Conservation (phyloP, 2,888 invertebrate species). For the Drosophila phalerata region DNA sequence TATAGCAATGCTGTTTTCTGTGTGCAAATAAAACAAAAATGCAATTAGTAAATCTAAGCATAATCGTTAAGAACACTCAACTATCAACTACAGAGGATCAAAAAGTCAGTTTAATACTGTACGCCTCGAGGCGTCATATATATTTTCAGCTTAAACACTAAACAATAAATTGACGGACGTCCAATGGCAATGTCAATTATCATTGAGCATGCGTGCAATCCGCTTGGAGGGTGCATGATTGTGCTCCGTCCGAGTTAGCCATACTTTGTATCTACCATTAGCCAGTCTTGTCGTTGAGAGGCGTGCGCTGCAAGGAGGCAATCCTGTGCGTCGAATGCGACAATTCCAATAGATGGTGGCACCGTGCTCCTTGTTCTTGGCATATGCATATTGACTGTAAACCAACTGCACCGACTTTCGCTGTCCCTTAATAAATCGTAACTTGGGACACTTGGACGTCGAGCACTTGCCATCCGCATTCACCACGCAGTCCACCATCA, state of each 20-base stretch:
- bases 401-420: conserved; percentile 82
- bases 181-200: conserved; percentile 15
- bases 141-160: conserved; percentile 46
- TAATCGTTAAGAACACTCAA: not conserved
- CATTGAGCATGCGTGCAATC: conserved; percentile 69
- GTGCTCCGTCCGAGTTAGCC: conserved; percentile 82
- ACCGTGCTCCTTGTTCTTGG: conserved; percentile 82
- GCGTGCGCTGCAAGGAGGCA: conserved; percentile 80
- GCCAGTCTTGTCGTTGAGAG: conserved; percentile 78
- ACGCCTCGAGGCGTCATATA: conserved; percentile 14
- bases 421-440: conserved; percentile 83
- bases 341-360: conserved; percentile 85
- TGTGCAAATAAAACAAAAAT: conserved; percentile 19
- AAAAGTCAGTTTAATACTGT: conserved; percentile 38
- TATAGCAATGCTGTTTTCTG: conserved; percentile 83
- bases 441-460: not conserved
- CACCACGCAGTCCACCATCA: conserved; percentile 23
- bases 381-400: conserved; percentile 83
- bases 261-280: conserved; percentile 81
- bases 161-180: not conserved
- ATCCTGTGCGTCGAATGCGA: conserved; percentile 79
- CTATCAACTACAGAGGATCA: conserved; percentile 18
- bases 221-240: conserved; percentile 83
- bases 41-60: conserved; percentile 43
- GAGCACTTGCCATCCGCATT: conserved; percentile 24